Evolutionary conservation across 2,888 invertebrate genomes (phyloP), one percentile per base, ranked within the genome.

Genomic region (Apocheima hispidaria): DNA sequence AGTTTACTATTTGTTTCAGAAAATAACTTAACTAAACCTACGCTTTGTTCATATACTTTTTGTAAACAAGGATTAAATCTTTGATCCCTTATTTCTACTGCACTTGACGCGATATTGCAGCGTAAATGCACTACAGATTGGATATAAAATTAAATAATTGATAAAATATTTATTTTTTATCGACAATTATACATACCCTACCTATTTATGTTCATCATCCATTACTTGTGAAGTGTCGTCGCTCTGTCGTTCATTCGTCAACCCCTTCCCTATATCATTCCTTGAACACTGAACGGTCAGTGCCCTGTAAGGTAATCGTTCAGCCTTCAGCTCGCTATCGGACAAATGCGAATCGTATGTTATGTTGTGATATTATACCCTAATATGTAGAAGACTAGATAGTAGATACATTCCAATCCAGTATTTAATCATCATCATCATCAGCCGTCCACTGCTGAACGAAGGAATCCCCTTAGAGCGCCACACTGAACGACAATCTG

Each of bases 281-380:
- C 7, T 2, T n/a, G n/a, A n/a, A n/a, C n/a, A 1, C 30, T 30
- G 33, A n/a, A n/a, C 21, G 21, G 40, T 40, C 40, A 40, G 20
- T 40, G 40, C 20, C 40, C 40, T 38, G 20, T 1, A 10, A 4
- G 40, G 12, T 40, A 40, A 43, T 43, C 43, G 43, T 43, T 26
- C 26, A 43, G 40, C 20, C 20, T 40, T 18, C 40, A 40, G 18
- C 9, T 6, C 36, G 16, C 40, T 40, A 40, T 40, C 43, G 43
- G 43, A 2, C 43, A 43, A 43, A 23, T 14, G 7, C 14, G 20
- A 41, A 41, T 7, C 23, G 9, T 4, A 9, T 43, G 43, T 43
- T 43, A 43, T 43, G 43, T 26, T 6, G 43, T 26, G n/a, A 5
- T 43, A 16, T 23, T 43, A 43, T 26, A 14, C 14, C 10, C 18